Base-by-base conservation (phyloP, 92 coral and sea anemone genomes). In the Epizoanthus stellaris region DNA sequence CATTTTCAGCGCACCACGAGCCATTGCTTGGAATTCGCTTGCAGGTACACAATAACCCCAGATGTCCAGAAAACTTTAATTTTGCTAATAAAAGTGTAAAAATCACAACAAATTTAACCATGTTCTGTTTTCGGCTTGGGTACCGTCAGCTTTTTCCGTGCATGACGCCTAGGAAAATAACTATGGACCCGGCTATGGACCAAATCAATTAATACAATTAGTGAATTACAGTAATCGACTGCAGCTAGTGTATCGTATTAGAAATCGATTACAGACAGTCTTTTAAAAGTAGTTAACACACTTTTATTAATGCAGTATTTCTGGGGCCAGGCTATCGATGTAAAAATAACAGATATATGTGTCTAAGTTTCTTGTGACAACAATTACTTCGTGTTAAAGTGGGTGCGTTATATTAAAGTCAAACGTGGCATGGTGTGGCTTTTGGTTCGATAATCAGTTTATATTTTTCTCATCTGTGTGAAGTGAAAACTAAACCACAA, bases 221-320 rank as follows among this genome's bases (percentile, higher is more conserved):
- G 43, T 42, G 81, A 81, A 90, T 86, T 59, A 81, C 76, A 36
- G 73, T 87, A 90, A 90, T 90, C 88, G 90, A 86, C 68, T 90
- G 21, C 73, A 82, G 67, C 93, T 83, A 85, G 82, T 49, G 85
- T 76, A 80, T 85, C 90, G 76, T 86, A 90, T 90, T 90, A 90
- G 88, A 90, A 90, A 90, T 86, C 93, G 80, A 90, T 90, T 82
- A 90, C 83, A 79, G 83, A 79, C 59, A 70, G 72, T 79, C 57
- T 63, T 79, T 79, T 79, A 79, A 79, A 79, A 59, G 83, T 79
- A 79, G 83, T 79, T 79, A 77, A 36, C 56, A 63, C 82, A 17
- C 53, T 13, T 52, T 52, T 52, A 52, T 4, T 62, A 79, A 63
- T n/a, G 34, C 23, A 62, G 64, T 54, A 20, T 2, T 63, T 68